phyloP scores from a whole-genome alignment of 1,140 invertebrate species.

The Drosophila arawakana region DNA sequence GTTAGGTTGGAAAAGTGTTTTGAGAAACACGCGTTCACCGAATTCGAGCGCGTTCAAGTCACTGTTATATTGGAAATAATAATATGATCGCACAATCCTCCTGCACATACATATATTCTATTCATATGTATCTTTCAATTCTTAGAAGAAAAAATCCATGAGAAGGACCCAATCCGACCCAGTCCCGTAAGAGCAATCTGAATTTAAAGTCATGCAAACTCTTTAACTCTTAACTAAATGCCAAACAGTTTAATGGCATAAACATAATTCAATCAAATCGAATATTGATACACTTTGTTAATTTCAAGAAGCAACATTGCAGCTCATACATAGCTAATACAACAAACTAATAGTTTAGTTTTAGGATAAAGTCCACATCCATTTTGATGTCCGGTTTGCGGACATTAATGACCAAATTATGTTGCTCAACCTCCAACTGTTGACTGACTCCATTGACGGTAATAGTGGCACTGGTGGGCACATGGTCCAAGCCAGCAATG shows the following conservation, averaged over 20 bases:
- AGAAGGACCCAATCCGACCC: too few relatives aligned
- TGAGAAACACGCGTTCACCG: too few relatives aligned
- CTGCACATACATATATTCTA: too few relatives aligned
- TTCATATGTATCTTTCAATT: too few relatives aligned
- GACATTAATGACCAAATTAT: constrained; percentile 87
- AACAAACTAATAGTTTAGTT: constrained; percentile 85
- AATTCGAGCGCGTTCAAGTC: too few relatives aligned
- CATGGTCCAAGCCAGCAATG: constrained; percentile 89
- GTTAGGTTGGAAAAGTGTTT: too few relatives aligned
- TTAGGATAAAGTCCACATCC: constrained; percentile 91
- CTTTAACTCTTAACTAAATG: too few relatives aligned
- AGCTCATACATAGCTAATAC: constrained; percentile 19
- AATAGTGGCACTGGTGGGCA: constrained; percentile 87
- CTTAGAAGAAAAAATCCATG: too few relatives aligned
- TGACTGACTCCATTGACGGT: constrained; percentile 60
- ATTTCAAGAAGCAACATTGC: not conserved
- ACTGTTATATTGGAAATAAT: too few relatives aligned
- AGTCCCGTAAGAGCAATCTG: too few relatives aligned
- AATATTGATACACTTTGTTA: constrained; percentile 10
- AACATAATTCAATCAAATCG: not conserved
- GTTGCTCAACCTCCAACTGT: constrained; percentile 61
- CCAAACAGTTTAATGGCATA: not conserved
- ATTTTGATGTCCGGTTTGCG: constrained; percentile 94
- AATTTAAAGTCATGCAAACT: too few relatives aligned
- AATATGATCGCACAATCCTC: too few relatives aligned